phyloP scores from a whole-genome alignment of 2,888 invertebrate species.

The Parnassius apollo region DNA sequence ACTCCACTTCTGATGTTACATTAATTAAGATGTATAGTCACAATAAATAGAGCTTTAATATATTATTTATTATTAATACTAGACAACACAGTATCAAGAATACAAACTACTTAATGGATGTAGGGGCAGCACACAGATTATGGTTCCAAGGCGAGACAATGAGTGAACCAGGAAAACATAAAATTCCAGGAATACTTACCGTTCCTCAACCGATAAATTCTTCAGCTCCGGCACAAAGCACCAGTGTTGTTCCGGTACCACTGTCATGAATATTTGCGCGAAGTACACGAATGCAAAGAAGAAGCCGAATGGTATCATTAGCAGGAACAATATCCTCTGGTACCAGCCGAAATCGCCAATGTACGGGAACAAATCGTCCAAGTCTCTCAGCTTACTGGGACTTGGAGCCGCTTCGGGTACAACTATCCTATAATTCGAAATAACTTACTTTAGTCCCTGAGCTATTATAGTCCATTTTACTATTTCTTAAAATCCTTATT shows the following conservation, averaged over 20 bases:
- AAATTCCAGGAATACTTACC: slow-evolving; percentile 41
- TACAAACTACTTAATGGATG: too few relatives aligned
- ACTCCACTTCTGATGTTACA: too few relatives aligned
- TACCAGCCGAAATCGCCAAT: slow-evolving; percentile 73
- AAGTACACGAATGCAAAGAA: slow-evolving; percentile 76
- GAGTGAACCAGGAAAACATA: too few relatives aligned
- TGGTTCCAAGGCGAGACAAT: too few relatives aligned
- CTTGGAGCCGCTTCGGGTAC: slow-evolving; percentile 15
- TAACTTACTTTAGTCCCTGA: too few relatives aligned
- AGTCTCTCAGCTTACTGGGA: slow-evolving; percentile 47
- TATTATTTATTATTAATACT: too few relatives aligned
- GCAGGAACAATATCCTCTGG: slow-evolving; percentile 64
- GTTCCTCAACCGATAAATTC: slow-evolving; percentile 52
- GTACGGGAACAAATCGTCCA: slow-evolving; percentile 68
- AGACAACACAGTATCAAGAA: too few relatives aligned
- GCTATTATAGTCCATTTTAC: too few relatives aligned
- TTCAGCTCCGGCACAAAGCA: slow-evolving; percentile 55
- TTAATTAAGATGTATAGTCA: too few relatives aligned
- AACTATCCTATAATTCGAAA: not conserved
- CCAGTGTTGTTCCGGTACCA: slow-evolving; percentile 67
- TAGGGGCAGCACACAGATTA: too few relatives aligned
- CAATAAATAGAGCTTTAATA: too few relatives aligned
- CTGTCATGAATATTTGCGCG: slow-evolving; percentile 71
- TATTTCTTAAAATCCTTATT: too few relatives aligned
- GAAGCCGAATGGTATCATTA: slow-evolving; percentile 72